Conservation (phyloP, 1,140 invertebrate species). For the Sminthurides bifidus region DNA sequence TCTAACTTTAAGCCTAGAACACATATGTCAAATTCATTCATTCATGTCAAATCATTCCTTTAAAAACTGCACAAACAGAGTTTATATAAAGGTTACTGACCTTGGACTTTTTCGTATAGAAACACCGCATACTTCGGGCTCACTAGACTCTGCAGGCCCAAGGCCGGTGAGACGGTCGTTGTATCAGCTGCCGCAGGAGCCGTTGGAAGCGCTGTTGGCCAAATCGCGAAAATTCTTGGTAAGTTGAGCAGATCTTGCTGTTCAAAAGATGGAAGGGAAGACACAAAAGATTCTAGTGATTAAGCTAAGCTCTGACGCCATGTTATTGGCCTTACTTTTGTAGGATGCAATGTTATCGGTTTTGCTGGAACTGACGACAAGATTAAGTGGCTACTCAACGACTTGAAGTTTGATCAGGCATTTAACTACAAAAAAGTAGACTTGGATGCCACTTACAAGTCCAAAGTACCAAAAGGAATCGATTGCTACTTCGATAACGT, state of each 20-base stretch:
- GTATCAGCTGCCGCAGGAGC: slow-evolving; percentile 36
- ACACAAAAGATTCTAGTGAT: background rate
- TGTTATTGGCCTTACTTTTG: slow-evolving; percentile 2
- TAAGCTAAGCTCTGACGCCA: slow-evolving; percentile 1
- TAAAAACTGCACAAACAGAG: background rate
- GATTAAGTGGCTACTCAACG: slow-evolving; percentile 51
- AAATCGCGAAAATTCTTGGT: slow-evolving; percentile 57
- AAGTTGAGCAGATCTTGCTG: background rate
- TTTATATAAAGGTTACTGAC: background rate
- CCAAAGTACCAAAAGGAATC: slow-evolving; percentile 52
- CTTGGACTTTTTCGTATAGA: slow-evolving; percentile 7
- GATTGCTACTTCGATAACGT: slow-evolving; percentile 67
- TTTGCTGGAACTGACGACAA: slow-evolving; percentile 57
- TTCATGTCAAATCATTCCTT: background rate
- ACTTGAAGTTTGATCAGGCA: slow-evolving; percentile 52
- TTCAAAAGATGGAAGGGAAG: background rate
- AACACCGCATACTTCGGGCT: slow-evolving; percentile 60
- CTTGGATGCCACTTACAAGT: slow-evolving; percentile 43
- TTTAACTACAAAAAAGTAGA: slow-evolving; percentile 58
- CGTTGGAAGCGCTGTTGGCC: slow-evolving; percentile 56
- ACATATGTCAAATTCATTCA: background rate
- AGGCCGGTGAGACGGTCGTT: slow-evolving; percentile 51
- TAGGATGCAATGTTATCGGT: slow-evolving; percentile 55
- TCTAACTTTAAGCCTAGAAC: background rate
- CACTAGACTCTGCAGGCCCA: slow-evolving; percentile 51